Conservation (phyloP, 2,797 vertebrate genomes). For the Sebastes taczanowskii region DNA sequence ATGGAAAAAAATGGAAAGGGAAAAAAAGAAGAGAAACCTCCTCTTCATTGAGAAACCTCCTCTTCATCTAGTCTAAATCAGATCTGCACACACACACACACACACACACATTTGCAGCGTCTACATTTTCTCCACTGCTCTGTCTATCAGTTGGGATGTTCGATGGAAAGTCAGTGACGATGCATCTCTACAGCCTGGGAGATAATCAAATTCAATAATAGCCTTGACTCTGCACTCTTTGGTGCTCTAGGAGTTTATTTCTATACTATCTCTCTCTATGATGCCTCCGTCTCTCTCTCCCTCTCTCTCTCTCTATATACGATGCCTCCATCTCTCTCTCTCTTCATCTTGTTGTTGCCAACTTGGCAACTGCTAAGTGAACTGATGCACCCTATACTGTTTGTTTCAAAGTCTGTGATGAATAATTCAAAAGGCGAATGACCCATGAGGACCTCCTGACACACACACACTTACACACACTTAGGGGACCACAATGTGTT, state of each 20-base stretch:
- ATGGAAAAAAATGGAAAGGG: conserved; percentile 15
- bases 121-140: conserved; percentile 8
- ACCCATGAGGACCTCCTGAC: conserved; percentile 8
- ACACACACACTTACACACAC: neutral
- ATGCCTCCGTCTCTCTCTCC: neutral
- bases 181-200: conserved; percentile 34
- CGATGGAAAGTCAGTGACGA: conserved; percentile 35
- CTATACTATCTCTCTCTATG: conserved; percentile 10
- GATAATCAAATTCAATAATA: conserved; percentile 65
- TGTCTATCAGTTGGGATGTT: conserved; percentile 35
- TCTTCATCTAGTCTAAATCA: conserved; percentile 12
- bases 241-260: conserved; percentile 9
- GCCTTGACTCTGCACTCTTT: conserved; percentile 52
- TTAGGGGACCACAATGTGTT: neutral
- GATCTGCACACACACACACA: conserved; percentile 1
- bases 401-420: conserved; percentile 27
- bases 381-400: conserved; percentile 19
- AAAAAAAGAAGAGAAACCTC: neutral
- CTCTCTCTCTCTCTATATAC: conserved; percentile 18
- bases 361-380: conserved; percentile 23
- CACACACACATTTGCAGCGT: neutral
- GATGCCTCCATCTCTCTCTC: neutral
- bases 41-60: conserved; percentile 25
- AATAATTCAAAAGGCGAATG: conserved; percentile 43
- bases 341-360: conserved; percentile 9